Base-by-base conservation (phyloP, 2,797 vertebrate genomes). In the Balearica regulorum region DNA sequence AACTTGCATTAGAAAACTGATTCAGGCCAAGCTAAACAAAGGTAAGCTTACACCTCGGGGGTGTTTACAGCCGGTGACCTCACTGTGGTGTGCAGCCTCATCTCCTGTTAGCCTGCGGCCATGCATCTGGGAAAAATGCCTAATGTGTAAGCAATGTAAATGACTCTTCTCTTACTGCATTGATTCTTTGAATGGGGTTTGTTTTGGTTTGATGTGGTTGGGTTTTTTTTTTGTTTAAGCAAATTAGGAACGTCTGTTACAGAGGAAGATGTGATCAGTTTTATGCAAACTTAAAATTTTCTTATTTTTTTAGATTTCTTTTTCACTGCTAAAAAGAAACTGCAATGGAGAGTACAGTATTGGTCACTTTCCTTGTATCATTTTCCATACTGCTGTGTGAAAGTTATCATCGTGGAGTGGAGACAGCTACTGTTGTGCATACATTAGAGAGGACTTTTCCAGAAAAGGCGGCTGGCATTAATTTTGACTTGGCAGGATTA, bases 401-500 rank as follows among this genome's bases (percentile, higher is more conserved):
- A 95, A 93, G 95, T 89, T 93, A 92, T 4, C 96, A 93, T 75
- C 94, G 84, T 89, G 96, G 96, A 76, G 92, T 96, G 79, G 97
- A 97, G 83, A 89, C 87, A 0, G 83, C 95, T 82, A 97, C 97
- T 86, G 88, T 97, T 96, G 91, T 97, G 70, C 97, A 97, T 57
- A 87, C 96, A 3, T 84, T 96, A 0, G 98, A 98, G 79, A 97
- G 97, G 90, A 92, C 96, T 61, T 92, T 96, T 80, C 78, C 96
- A 12, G 97, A 97, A 75, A 98, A 97, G 97, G 93, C 96, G 86
- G 93, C 98, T 11, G 93, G 97, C 3, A 35, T 98, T 17, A 98
- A 99, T 82, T 14, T 43, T 17, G 98, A 97, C 66, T 93, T 97
- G 85, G 99, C 99, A 4, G 89, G 98, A 71, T 96, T 94, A 69